Conservation (phyloP, 2,113 vertebrate species). For the Melanocharis versteri region DNA sequence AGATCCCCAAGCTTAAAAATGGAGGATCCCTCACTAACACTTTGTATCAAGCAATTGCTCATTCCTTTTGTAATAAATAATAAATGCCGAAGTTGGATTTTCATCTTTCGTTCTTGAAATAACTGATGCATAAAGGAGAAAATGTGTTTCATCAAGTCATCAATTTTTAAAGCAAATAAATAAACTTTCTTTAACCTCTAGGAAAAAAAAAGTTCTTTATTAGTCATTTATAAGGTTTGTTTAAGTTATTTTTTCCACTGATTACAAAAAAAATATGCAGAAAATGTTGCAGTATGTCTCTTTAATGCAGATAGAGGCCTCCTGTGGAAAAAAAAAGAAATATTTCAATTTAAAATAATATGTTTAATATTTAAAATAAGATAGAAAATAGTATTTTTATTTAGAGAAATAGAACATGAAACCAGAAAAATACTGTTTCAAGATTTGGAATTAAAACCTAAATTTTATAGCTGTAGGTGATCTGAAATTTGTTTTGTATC, state of each 20-base stretch:
- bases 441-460: neutral
- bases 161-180: constrained; percentile 19
- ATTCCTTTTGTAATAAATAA: constrained; percentile 22
- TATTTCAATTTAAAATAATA: neutral
- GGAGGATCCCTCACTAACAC: neutral
- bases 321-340: neutral
- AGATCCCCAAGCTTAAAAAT: neutral
- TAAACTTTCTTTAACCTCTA: neutral
- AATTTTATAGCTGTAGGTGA: neutral
- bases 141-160: neutral
- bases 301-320: neutral
- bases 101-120: neutral
- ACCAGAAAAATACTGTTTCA: neutral
- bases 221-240: neutral
- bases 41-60: neutral
- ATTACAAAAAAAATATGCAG: neutral
- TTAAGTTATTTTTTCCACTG: neutral
- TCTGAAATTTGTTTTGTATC: neutral
- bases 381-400: neutral
- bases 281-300: neutral
- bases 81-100: neutral
- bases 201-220: neutral
- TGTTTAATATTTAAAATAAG: neutral
- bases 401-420: neutral
- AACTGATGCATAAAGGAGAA: constrained; percentile 4